Percentiles rank a stretch among this genome's conserved stretches.
Conservation (phyloP, 1,140 invertebrate species). For the Macrotrachela quadricornifera region DNA sequence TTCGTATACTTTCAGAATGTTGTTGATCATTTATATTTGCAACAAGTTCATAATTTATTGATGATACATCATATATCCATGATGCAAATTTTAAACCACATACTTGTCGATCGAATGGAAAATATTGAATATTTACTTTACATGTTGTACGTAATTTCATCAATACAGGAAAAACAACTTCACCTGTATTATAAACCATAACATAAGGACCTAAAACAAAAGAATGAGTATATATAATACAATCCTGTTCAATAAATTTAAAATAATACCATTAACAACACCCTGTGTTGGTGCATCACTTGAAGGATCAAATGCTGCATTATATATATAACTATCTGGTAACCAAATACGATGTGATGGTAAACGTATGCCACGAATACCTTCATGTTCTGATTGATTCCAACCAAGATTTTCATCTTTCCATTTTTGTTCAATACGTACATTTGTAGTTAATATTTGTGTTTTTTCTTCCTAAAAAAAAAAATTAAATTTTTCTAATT, state of each 20-base stretch:
- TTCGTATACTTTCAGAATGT: constrained; percentile 62
- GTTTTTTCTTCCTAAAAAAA: constrained; percentile 43
- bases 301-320: constrained; percentile 27
- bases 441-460: constrained; percentile 75
- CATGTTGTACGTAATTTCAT: constrained; percentile 6
- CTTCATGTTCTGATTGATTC: constrained; percentile 75
- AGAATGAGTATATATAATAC: neutral
- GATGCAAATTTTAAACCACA: constrained; percentile 7
- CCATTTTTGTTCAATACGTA: constrained; percentile 76
- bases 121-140: constrained; percentile 34
- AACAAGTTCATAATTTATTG: neutral
- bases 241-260: neutral
- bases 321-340: constrained; percentile 97
- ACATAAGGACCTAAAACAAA: neutral
- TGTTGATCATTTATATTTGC: constrained; percentile 26
- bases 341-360: constrained; percentile 92
- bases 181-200: neutral
- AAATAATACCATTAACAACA: neutral
- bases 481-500: too few species aligned
- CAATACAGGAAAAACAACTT: constrained; percentile 1
- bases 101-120: constrained; percentile 26
- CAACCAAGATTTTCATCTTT: constrained; percentile 91
- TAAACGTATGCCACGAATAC: constrained; percentile 80
- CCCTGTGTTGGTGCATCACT: constrained; percentile 19
- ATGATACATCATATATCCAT: constrained; percentile 1